Percentiles rank a stretch among this genome's conserved stretches.
Evolutionary conservation across 2,797 vertebrate genomes (phyloP).

Genomic region (Chrysolophus pictus): DNA sequence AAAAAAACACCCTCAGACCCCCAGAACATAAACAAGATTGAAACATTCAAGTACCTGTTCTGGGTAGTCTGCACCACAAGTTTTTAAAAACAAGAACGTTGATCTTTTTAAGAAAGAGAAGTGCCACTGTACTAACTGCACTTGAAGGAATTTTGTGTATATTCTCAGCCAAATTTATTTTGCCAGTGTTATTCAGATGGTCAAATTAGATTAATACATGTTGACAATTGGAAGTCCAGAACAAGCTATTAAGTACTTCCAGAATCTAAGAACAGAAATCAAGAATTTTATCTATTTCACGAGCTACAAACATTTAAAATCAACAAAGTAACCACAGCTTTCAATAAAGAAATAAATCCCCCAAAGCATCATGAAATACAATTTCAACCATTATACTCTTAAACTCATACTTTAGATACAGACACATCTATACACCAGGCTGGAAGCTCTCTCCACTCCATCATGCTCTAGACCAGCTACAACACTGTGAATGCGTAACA

Average conservation of each 20-base stretch:
- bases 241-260: not conserved
- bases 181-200: not conserved
- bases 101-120: not conserved
- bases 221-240: not conserved
- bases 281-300: not conserved
- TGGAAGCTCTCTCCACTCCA: not conserved
- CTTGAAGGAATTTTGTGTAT: not conserved
- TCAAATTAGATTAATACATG: not conserved
- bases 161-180: not conserved
- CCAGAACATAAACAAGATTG: not conserved
- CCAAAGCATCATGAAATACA: not conserved
- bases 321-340: not conserved
- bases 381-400: not conserved
- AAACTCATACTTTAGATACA: not conserved
- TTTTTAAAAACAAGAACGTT: not conserved
- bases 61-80: not conserved
- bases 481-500: not conserved
- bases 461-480: not conserved
- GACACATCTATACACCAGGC: not conserved
- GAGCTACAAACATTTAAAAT: not conserved
- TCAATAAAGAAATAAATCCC: not conserved
- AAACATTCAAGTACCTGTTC: not conserved
- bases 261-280: not conserved
- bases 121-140: not conserved
- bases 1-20: conserved; percentile 21